Conservation (phyloP, 1,140 invertebrate genomes). For the Anastrepha obliqua region DNA sequence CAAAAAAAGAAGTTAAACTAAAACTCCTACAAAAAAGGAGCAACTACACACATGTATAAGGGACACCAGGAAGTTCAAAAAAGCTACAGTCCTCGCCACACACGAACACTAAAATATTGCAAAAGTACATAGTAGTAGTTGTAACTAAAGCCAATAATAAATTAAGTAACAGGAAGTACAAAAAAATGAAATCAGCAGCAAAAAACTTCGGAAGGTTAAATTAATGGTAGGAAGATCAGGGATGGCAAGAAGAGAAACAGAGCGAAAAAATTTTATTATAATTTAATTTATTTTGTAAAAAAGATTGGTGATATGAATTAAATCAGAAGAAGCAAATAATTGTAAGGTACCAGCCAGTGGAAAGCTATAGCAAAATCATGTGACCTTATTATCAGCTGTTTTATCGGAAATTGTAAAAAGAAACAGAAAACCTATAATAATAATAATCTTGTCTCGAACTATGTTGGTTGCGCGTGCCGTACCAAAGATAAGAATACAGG, state of each 20-base stretch:
- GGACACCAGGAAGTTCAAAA: not conserved
- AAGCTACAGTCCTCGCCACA: not conserved
- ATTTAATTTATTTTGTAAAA: not conserved
- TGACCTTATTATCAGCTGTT: constrained; percentile 24
- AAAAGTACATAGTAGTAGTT: not conserved
- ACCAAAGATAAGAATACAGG: not conserved
- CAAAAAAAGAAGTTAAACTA: constrained; percentile 9
- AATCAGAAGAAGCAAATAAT: not conserved
- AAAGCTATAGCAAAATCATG: constrained; percentile 12
- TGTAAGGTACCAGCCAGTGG: not conserved
- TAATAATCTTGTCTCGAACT: not conserved
- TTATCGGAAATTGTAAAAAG: not conserved
- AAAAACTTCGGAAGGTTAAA: not conserved
- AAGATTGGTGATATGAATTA: not conserved
- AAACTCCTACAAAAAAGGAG: not conserved
- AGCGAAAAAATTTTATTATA: not conserved
- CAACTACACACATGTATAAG: not conserved
- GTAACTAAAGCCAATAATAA: constrained; percentile 55
- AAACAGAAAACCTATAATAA: not conserved
- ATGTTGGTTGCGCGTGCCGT: not conserved
- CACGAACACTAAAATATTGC: not conserved
- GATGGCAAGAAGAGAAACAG: not conserved
- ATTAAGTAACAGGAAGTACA: not conserved
- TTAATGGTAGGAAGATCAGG: too few relatives aligned
- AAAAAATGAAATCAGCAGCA: constrained; percentile 42